Evolutionary conservation across 92 coral and sea anemone genomes (phyloP).

Genomic region (Zoanthus gigantus): DNA sequence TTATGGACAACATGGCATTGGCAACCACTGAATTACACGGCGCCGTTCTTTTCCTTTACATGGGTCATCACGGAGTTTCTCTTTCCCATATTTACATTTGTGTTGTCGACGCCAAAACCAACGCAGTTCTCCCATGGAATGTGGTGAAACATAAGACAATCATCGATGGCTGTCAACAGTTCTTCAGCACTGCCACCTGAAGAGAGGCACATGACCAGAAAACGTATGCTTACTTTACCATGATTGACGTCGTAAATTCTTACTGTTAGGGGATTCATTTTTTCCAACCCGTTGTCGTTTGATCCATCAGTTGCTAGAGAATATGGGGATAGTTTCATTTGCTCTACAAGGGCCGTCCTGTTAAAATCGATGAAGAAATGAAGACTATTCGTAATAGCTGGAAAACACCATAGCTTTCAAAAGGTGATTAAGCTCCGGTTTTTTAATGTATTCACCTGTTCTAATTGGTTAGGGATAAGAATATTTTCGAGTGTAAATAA

Average conservation of each 20-base stretch:
- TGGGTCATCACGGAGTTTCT: slow-evolving; percentile 64
- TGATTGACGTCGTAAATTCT: slow-evolving; percentile 45
- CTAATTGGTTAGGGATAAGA: too few relatives aligned
- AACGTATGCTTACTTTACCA: slow-evolving; percentile 11
- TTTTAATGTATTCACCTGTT: too few relatives aligned
- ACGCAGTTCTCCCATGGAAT: slow-evolving; percentile 78
- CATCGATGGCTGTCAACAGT: slow-evolving; percentile 21
- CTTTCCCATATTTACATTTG: slow-evolving; percentile 66
- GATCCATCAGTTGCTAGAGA: slow-evolving; percentile 53
- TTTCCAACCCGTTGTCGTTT: slow-evolving; percentile 42
- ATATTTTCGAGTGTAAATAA: too few relatives aligned
- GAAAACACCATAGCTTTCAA: too few relatives aligned
- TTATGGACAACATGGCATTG: slow-evolving; percentile 58
- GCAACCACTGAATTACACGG: slow-evolving; percentile 56
- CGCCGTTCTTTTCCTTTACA: slow-evolving; percentile 50
- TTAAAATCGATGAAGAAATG: too few relatives aligned
- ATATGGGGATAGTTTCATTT: slow-evolving; percentile 41
- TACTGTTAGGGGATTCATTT: slow-evolving; percentile 63
- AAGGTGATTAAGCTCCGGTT: too few relatives aligned
- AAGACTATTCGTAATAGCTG: too few relatives aligned
- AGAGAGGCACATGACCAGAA: slow-evolving; percentile 48
- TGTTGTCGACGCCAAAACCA: slow-evolving; percentile 64
- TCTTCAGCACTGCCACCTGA: slow-evolving; percentile 56
- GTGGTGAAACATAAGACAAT: slow-evolving; percentile 27
- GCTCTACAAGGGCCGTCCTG: not conserved